Evolutionary conservation across 2,888 invertebrate genomes (phyloP).

Genomic region (Parapristionchus giblindavisi): DNA sequence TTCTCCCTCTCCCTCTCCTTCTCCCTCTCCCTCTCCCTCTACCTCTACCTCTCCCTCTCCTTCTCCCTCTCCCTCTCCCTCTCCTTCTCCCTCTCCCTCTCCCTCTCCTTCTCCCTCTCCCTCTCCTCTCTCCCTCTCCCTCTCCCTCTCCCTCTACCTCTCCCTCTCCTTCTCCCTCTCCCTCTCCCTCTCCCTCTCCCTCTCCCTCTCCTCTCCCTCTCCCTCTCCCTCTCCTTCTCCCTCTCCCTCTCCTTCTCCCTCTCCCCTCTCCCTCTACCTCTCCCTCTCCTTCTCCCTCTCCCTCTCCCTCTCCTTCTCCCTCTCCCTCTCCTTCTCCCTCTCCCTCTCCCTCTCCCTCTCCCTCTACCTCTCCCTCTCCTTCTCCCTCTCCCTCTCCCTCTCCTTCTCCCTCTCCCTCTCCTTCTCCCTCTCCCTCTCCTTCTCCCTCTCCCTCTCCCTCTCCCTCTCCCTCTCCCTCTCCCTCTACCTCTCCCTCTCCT

Average conservation of each 20-base stretch:
- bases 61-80: neutral
- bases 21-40: slow-evolving; percentile 1
- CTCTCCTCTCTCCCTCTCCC: slow-evolving; percentile 4
- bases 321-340: slow-evolving; percentile 13
- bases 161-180: neutral
- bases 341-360: slow-evolving; percentile 18
- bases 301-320: slow-evolving; percentile 18
- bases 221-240: neutral
- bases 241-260: neutral
- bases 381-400: neutral
- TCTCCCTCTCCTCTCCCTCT: neutral
- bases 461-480: slow-evolving; percentile 21
- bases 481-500: no score
- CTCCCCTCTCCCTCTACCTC: slow-evolving; percentile 25
- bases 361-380: slow-evolving; percentile 24
- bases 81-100: neutral
- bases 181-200: neutral
- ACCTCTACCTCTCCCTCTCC: neutral
- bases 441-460: neutral
- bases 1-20: neutral
- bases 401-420: neutral
- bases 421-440: neutral
- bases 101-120: neutral
- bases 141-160: slow-evolving; percentile 9
- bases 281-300: slow-evolving; percentile 9